Evolutionary conservation across 1,140 invertebrate species (phyloP).

Genomic region (Bombus waltoni): DNA sequence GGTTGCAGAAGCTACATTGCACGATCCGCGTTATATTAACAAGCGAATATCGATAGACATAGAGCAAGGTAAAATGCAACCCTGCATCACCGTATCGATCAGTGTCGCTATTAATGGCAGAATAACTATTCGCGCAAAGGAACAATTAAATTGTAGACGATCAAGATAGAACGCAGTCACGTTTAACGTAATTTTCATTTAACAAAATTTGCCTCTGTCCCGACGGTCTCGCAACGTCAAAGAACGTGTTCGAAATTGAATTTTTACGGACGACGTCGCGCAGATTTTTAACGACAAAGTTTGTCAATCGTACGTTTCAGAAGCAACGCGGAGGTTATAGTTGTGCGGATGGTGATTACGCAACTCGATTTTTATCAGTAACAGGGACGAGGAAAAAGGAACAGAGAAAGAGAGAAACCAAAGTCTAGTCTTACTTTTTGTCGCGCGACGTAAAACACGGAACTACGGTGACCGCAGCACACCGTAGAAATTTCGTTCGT

Average conservation of each 20-base stretch:
- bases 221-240: not conserved
- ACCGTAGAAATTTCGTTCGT: conserved; percentile 61
- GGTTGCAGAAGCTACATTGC: too few species aligned
- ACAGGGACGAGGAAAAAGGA: not conserved
- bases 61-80: not conserved
- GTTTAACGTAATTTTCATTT: conserved; percentile 19
- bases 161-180: not conserved
- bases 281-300: not conserved
- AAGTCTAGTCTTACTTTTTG: conserved; percentile 52
- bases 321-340: not conserved
- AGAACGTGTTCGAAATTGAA: not conserved
- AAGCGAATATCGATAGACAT: not conserved
- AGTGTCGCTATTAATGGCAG: not conserved
- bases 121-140: not conserved
- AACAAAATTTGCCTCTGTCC: conserved; percentile 6
- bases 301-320: not conserved
- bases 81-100: not conserved
- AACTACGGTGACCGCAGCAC: conserved; percentile 23
- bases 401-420: not conserved
- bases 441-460: conserved; percentile 24
- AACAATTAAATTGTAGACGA: conserved; percentile 16
- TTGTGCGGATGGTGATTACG: not conserved
- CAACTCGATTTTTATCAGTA: conserved; percentile 7
- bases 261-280: not conserved
- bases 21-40: not conserved